Evolutionary conservation across 2,797 vertebrate genomes (phyloP).

Genomic region (Rhinichthys osculus): DNA sequence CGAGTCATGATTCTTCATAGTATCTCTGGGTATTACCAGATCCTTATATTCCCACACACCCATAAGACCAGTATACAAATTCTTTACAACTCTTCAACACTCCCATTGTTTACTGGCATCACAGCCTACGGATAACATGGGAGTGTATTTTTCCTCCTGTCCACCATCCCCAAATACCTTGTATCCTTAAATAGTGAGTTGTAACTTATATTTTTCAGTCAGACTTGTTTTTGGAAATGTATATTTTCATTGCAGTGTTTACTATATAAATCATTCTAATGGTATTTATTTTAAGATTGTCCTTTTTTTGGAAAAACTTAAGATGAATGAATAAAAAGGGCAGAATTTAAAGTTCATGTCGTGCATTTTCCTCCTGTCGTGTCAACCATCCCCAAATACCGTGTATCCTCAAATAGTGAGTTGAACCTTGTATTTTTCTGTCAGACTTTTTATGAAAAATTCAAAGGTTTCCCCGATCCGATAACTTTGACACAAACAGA

Average conservation of each 20-base stretch:
- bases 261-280: background rate
- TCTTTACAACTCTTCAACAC: background rate
- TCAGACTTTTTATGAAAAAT: background rate
- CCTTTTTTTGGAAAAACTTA: background rate
- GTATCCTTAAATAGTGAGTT: background rate
- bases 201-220: background rate
- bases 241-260: background rate
- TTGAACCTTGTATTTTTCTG: background rate
- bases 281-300: background rate
- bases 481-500: background rate
- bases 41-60: background rate
- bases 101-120: constrained; percentile 13
- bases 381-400: background rate
- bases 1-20: background rate
- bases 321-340: background rate
- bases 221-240: background rate
- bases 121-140: background rate
- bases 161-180: background rate
- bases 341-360: background rate
- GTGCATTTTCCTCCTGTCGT: background rate
- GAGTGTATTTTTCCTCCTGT: background rate
- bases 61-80: background rate
- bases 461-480: background rate
- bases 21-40: background rate
- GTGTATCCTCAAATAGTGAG: background rate